These are phyloP conservation scores for Drosophila neocordata DNA, from an alignment of 1,140 invertebrate genomes.

Conservation along the genomic window DNA sequence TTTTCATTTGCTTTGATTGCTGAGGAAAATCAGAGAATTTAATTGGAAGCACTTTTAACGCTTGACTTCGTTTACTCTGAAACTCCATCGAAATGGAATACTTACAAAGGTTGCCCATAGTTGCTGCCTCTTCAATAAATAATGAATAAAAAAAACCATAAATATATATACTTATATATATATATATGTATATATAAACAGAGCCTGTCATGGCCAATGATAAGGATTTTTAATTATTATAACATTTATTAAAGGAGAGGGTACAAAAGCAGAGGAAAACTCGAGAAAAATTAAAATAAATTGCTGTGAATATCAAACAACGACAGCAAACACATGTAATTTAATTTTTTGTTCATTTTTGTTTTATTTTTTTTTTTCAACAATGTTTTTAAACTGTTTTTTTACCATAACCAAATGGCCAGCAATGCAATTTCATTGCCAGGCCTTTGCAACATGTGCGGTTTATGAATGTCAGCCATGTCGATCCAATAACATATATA, in stretches of 20 bases:
- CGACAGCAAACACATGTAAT: conserved; percentile 48
- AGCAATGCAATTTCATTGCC: conserved; percentile 44
- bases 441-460: conserved; percentile 44
- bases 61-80: conserved; percentile 38
- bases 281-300: conserved; percentile 38
- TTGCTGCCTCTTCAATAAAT: conserved; percentile 3
- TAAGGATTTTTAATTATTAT: conserved; percentile 23
- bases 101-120: conserved; percentile 39
- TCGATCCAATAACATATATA: conserved; percentile 13
- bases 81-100: neutral
- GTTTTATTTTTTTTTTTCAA: no score
- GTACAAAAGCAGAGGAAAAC: neutral
- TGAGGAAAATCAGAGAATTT: conserved; percentile 46
- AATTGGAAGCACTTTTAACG: conserved; percentile 51
- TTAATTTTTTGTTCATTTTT: conserved; percentile 24
- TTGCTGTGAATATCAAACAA: conserved; percentile 34
- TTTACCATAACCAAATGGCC: conserved; percentile 37
- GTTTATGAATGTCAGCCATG: conserved; percentile 53
- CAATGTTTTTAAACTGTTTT: conserved; percentile 13
- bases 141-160: neutral
- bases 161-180: neutral
- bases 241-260: conserved; percentile 17
- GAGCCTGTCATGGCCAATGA: conserved; percentile 39
- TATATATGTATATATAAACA: neutral
- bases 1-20: conserved; percentile 40